phyloP scores from a whole-genome alignment of 2,113 vertebrate species.

The Indicator indicator region DNA sequence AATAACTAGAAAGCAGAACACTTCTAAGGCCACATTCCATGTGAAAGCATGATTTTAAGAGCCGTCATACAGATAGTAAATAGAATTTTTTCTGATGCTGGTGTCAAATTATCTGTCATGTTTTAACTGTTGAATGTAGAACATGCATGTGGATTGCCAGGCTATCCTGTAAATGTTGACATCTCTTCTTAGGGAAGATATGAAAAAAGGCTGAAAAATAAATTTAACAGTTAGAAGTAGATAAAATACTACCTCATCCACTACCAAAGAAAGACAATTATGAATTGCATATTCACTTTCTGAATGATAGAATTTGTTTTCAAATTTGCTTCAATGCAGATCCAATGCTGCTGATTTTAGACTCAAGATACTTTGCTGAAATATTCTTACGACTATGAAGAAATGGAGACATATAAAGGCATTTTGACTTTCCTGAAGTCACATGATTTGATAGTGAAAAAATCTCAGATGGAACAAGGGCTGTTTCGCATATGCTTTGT shows the following conservation, averaged over 20 bases:
- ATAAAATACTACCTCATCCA: background rate
- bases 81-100: background rate
- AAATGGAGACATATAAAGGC: background rate
- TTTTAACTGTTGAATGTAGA: background rate
- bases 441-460: background rate
- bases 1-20: conserved; percentile 12
- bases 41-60: conserved; percentile 41
- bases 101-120: background rate
- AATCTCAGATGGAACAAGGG: background rate
- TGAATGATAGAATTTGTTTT: background rate
- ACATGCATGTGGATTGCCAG: background rate
- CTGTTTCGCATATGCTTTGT: background rate
- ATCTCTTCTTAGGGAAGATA: background rate
- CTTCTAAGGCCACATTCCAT: background rate
- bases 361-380: background rate
- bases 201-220: background rate
- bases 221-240: background rate
- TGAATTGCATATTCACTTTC: background rate
- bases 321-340: background rate
- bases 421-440: background rate
- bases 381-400: background rate
- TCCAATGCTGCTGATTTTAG: background rate
- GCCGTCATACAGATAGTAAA: background rate
- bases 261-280: background rate
- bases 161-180: background rate